These are phyloP conservation scores for Dryocosmus kuriphilus DNA, from an alignment of 2,888 invertebrate species.

Conservation along the genomic window DNA sequence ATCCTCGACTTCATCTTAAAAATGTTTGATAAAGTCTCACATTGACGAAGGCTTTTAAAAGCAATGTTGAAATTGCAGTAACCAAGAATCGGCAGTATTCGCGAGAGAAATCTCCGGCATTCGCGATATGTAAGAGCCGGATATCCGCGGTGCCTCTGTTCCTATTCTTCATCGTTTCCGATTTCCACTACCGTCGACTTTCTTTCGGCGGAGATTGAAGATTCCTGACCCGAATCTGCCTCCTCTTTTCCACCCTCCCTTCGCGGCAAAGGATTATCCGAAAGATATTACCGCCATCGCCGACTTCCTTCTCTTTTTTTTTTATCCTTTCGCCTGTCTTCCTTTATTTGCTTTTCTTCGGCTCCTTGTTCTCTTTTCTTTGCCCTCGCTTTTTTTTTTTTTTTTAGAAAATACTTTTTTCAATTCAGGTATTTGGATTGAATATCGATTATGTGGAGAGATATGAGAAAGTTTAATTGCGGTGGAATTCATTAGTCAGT, in stretches of 20 bases:
- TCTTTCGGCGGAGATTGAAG: constrained; percentile 67
- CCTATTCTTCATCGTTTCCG: constrained; percentile 53
- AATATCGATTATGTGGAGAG: constrained; percentile 15
- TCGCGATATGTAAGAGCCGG: constrained; percentile 47
- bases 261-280: constrained; percentile 66
- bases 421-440: constrained; percentile 31
- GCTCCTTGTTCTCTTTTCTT: constrained; percentile 41
- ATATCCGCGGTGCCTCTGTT: constrained; percentile 46
- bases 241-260: constrained; percentile 13
- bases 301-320: constrained; percentile 55
- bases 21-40: constrained; percentile 28
- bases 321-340: constrained; percentile 44
- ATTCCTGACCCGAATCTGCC: constrained; percentile 66
- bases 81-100: constrained; percentile 12
- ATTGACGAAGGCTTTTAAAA: constrained; percentile 30
- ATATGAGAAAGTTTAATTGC: neutral
- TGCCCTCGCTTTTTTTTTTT: neutral
- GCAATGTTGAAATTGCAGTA: neutral
- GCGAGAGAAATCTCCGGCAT: constrained; percentile 47
- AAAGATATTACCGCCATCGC: constrained; percentile 68
- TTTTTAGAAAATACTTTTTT: neutral
- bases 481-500: too few species aligned
- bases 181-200: constrained; percentile 54
- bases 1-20: constrained; percentile 13
- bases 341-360: constrained; percentile 15